Evolutionary conservation across 2,113 vertebrate genomes (phyloP).

Genomic region (Sphaerodactylus townsendi): DNA sequence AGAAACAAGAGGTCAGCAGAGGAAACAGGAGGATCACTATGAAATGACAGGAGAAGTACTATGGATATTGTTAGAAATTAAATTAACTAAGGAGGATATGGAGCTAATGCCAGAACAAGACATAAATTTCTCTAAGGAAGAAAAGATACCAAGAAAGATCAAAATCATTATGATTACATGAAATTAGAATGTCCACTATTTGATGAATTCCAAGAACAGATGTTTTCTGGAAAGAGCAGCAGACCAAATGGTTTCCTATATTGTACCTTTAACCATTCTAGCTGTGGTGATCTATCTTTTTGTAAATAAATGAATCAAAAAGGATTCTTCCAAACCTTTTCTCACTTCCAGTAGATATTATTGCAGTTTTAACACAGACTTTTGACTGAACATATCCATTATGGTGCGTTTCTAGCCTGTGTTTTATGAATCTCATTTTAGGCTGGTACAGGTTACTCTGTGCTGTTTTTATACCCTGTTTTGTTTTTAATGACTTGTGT

Average conservation of each 20-base stretch:
- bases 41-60: constrained; percentile 28
- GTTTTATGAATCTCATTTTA: no score
- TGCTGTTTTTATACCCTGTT: no score
- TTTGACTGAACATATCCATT: no score
- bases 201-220: constrained; percentile 14
- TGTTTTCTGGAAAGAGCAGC: background rate
- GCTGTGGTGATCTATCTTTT: background rate
- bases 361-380: no score
- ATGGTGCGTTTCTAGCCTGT: no score
- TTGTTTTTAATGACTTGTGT: no score
- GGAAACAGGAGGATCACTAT: constrained; percentile 5
- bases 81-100: constrained; percentile 36
- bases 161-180: background rate
- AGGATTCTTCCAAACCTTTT: no score
- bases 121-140: constrained; percentile 36
- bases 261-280: background rate
- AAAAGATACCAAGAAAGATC: constrained; percentile 24
- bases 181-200: constrained; percentile 12
- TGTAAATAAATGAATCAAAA: no score
- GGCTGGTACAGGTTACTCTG: no score
- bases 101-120: constrained; percentile 19
- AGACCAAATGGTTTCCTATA: background rate
- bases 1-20: constrained; percentile 30
- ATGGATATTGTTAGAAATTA: constrained; percentile 45
- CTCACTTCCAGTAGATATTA: no score